phyloP scores from a whole-genome alignment of 2,888 invertebrate genomes.

The Lithophane socia region DNA sequence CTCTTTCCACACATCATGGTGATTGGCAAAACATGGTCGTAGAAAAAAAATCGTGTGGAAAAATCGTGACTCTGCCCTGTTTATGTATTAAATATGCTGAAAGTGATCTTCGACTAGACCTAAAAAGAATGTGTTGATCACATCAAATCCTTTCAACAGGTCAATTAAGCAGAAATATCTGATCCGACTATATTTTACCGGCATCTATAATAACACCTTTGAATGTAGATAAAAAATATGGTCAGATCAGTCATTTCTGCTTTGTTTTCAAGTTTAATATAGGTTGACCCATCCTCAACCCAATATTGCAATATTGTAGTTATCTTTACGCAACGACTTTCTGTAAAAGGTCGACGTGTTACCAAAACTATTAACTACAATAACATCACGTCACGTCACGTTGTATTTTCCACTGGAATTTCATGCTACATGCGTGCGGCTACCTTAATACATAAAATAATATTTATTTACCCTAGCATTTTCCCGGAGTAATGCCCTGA shows the following conservation, averaged over 20 bases:
- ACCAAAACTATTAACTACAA: not conserved
- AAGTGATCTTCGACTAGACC: no score
- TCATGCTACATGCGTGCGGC: not conserved
- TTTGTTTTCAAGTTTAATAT: not conserved
- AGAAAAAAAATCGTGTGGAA: no score
- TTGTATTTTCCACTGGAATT: not conserved
- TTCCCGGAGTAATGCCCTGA: slow-evolving; percentile 76
- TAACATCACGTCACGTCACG: not conserved
- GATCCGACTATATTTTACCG: no score
- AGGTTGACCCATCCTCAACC: no score
- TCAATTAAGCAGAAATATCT: no score
- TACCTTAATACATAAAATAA: not conserved
- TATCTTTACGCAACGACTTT: not conserved
- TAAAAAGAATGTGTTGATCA: no score
- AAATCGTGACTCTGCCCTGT: not conserved
- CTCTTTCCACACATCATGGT: slow-evolving; percentile 6
- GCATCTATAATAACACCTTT: no score
- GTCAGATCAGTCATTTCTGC: not conserved
- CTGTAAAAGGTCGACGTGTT: no score
- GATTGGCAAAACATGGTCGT: slow-evolving; percentile 1
- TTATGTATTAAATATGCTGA: no score
- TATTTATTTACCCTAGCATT: slow-evolving; percentile 79
- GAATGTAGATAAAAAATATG: not conserved
- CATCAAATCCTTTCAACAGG: no score
- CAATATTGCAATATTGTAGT: no score